phyloP scores from a whole-genome alignment of 2,797 vertebrate species.

The Ceryle rudis region DNA sequence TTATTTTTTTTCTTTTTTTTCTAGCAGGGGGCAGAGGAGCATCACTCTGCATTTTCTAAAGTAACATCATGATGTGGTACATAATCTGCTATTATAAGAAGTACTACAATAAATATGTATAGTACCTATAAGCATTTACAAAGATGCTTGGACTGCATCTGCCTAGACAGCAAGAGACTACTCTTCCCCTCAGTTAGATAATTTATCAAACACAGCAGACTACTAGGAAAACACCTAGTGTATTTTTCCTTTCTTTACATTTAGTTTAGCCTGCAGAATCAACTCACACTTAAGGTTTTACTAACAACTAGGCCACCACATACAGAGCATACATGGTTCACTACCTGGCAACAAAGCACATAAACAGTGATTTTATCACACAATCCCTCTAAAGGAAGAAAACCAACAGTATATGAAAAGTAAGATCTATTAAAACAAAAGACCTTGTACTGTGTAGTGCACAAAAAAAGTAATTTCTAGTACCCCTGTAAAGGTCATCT shows the following conservation, averaged over 20 bases:
- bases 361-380: not conserved
- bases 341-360: not conserved
- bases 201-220: not conserved
- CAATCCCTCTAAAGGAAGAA: not conserved
- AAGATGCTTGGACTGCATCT: not conserved
- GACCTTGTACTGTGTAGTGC: not conserved
- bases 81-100: not conserved
- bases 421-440: not conserved
- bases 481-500: not conserved
- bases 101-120: not conserved
- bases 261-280: not conserved
- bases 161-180: not conserved
- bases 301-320: not conserved
- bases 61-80: not conserved
- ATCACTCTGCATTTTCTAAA: not conserved
- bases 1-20: not conserved
- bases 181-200: not conserved
- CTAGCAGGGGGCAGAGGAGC: not conserved
- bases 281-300: not conserved
- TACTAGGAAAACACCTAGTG: not conserved
- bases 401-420: not conserved
- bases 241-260: not conserved
- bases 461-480: not conserved
- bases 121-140: not conserved
- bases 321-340: not conserved